Percentiles rank a stretch among this genome's conserved stretches.
These are phyloP conservation scores for Drosophila glabriapex DNA, from an alignment of 2,888 invertebrate genomes.

Conservation along the genomic window DNA sequence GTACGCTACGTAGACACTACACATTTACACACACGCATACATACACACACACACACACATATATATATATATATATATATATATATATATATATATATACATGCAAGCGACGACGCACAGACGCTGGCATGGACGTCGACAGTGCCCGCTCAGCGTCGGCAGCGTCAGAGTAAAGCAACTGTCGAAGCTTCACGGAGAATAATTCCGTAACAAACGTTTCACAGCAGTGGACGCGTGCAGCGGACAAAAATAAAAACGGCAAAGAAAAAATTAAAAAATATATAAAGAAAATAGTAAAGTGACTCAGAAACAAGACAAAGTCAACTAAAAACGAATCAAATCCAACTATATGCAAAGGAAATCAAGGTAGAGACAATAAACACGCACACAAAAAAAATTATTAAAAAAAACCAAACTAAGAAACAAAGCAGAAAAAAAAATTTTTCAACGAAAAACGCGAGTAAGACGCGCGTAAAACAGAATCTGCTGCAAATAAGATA, in stretches of 20 bases:
- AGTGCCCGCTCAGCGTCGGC: slow-evolving; percentile 39
- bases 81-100: neutral
- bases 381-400: slow-evolving; percentile 18
- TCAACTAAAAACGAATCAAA: slow-evolving; percentile 28
- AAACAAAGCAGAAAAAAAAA: slow-evolving; percentile 22
- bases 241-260: slow-evolving; percentile 69
- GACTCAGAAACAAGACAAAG: slow-evolving; percentile 40
- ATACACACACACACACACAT: slow-evolving; percentile 20
- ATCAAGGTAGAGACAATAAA: slow-evolving; percentile 40
- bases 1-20: slow-evolving; percentile 61
- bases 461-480: slow-evolving; percentile 27
- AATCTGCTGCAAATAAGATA: slow-evolving; percentile 27
- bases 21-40: slow-evolving; percentile 12
- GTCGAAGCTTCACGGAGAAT: slow-evolving; percentile 67
- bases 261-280: slow-evolving; percentile 34
- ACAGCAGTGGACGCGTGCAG: slow-evolving; percentile 80
- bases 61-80: slow-evolving; percentile 9
- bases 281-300: slow-evolving; percentile 8
- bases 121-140: slow-evolving; percentile 31
- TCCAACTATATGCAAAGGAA: slow-evolving; percentile 13
- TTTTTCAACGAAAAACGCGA: slow-evolving; percentile 14
- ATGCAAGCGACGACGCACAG: slow-evolving; percentile 38
- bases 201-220: slow-evolving; percentile 82
- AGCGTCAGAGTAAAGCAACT: slow-evolving; percentile 60
- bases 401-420: neutral